A percentile compares a stretch with the other conserved stretches of the same genome.
These are phyloP conservation scores for Amphiura filiformis DNA, from an alignment of 35 echinoderm and acorn worm species.

Conservation along the genomic window DNA sequence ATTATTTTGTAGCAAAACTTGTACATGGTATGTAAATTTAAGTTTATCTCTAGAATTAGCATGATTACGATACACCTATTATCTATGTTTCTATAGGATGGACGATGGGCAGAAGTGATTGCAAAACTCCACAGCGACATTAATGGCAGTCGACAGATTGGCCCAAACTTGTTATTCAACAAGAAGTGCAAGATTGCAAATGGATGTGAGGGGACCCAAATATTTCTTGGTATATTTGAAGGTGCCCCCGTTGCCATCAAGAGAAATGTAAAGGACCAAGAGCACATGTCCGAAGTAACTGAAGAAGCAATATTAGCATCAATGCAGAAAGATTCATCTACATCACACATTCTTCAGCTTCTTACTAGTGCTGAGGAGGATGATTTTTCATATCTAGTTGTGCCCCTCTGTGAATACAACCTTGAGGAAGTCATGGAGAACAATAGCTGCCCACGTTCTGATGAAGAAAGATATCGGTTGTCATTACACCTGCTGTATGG, in stretches of 20 bases:
- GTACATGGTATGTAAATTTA: no score
- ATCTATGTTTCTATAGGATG: no score
- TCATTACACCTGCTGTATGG: no score
- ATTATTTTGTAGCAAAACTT: no score
- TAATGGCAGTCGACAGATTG: not conserved
- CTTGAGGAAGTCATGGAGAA: not conserved
- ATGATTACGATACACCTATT: no score
- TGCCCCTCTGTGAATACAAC: not conserved
- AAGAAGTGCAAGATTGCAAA: not conserved
- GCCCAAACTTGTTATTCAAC: not conserved
- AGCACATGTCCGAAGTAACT: not conserved
- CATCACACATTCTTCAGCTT: not conserved
- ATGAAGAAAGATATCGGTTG: no score
- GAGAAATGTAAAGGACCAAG: not conserved
- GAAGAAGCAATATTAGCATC: not conserved
- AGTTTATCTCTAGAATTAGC: no score
- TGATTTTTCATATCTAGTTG: not conserved
- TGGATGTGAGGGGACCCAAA: not conserved
- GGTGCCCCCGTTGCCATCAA: not conserved
- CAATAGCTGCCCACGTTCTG: no score
- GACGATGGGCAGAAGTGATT: not conserved
- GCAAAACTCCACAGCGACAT: not conserved
- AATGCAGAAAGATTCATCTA: no score
- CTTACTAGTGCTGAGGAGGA: not conserved
- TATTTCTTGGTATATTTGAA: not conserved